Base-by-base conservation (phyloP, 1,140 invertebrate genomes). In the Drosophila ercepeae region DNA sequence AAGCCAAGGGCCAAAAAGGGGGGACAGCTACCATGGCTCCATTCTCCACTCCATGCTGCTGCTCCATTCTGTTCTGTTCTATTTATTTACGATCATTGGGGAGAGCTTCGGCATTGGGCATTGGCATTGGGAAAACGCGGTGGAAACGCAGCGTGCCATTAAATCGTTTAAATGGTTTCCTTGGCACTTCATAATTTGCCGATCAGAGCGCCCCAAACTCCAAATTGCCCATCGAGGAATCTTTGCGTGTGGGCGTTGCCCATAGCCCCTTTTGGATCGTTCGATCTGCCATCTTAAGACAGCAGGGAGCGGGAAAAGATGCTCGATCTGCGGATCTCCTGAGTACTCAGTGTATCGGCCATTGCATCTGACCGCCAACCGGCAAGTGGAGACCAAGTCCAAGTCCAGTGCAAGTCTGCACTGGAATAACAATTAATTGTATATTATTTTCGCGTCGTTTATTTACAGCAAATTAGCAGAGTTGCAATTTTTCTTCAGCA, bases 141-240 rank as follows among this genome's bases (percentile, higher is more conserved):
- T 65, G 60, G 41, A 36, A 45, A 63, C 75, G 63, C 81, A 84
- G 81, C 67, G 76, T 84, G 68, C 72, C 77, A 84, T 84, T 84
- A 84, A 84, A 84, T 88, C 82, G 83, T 88, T 82, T 88, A 88
- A 88, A 88, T 88, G 82, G 82, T 63, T 88, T 88, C 67, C 70
- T 76, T 88, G 82, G 82, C 82, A 88, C 82, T 88, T 88, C 78
- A 88, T 88, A 88, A 88, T 88, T 88, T 88, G 74, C 77, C 82
- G 83, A 88, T 88, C 82, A 88, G 64, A 88, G 70, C 73, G 78
- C 77, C 77, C 78, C 61, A 83, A 83, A 77, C 63, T 60, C 65
- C 65, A 83, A 75, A 75, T 79, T 84, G 71, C 79, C 65, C 63
- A 32, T 63, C 36, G 49, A 53, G 59, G 46, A 64, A 45, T 68